Base-by-base conservation (phyloP, 2,113 vertebrate genomes). In the Sarotherodon lohbergeri region DNA sequence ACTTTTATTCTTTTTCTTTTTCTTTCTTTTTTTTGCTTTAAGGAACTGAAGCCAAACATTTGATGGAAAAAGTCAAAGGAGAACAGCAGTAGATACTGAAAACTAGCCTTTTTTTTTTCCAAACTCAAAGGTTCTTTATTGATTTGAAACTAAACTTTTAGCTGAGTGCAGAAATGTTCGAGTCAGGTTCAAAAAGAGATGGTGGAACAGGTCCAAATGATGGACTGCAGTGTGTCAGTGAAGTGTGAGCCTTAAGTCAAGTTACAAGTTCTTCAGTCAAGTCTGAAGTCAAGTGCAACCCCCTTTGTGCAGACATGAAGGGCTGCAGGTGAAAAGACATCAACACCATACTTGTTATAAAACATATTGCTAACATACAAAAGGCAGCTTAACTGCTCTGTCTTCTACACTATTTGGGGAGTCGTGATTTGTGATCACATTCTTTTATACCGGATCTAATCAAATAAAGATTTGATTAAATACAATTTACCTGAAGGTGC, bases 61-160 rank as follows among this genome's bases (percentile, higher is more conserved):
- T 57, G 19, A 17, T 7, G 10, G 63, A 39, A 87, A 91, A 82
- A 84, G 81, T 87, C 86, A 87, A 52, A 61, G 2, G 7, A 63
- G 46, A 48, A 9, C 5, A 78, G 80, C 56, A 19, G 39, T 46
- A 78, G 19, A 13, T 78, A 78, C 29, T n/a, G 27, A 50, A 50
- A 78, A n/a, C 27, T 48, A 78, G 17, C 61, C 61, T 63, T 24
- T 68, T 90, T 89, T 46, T 17, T 36, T 22, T 55, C 10, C 11
- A 36, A 50, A 76, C 81, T 80, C 50, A 88, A 81, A 89, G 36
- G 16, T 56, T 86, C 36, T 86, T 68, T 90, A 93, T 89, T 90
- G 90, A 94, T 94, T 84, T 78, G 8, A 54, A 57, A 22, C 50
- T 48, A 48, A n/a, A 36, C 55, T 57, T 54, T 73, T 68, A 9